A percentile compares a stretch with the other conserved stretches of the same genome.
Conservation (phyloP, 2,797 vertebrate genomes). For the Tangara arthus region DNA sequence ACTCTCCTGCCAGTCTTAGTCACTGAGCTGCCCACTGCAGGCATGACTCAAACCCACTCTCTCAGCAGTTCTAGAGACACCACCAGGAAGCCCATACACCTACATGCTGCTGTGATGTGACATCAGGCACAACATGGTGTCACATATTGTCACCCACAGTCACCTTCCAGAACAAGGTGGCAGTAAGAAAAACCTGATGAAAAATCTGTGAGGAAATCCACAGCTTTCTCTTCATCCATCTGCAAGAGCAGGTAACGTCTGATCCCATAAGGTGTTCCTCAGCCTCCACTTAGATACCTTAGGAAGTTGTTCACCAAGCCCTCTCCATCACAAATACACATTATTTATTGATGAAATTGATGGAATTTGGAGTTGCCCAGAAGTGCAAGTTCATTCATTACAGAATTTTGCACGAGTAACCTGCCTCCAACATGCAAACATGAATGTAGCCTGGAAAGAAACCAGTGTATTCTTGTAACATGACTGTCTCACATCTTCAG, state of each 20-base stretch:
- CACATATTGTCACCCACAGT: neutral
- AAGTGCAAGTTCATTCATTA: neutral
- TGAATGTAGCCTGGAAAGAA: neutral
- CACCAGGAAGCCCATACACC: neutral
- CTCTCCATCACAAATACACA: neutral
- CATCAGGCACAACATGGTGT: neutral
- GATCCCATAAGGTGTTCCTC: neutral
- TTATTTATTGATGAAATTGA: neutral
- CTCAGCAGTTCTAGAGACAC: neutral
- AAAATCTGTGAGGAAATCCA: neutral
- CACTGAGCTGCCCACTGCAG: neutral
- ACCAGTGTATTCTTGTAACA: neutral
- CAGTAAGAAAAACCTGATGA: neutral
- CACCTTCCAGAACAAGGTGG: neutral
- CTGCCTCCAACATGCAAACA: neutral
- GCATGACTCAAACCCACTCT: neutral
- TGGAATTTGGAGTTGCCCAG: neutral
- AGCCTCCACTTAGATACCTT: neutral
- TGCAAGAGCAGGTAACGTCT: neutral
- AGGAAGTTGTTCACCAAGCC: neutral
- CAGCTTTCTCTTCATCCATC: neutral
- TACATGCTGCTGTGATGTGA: neutral
- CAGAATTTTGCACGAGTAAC: neutral
- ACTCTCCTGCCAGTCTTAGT: neutral
- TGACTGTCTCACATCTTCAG: neutral